These are phyloP conservation scores for Drosophila pegasa DNA, from an alignment of 2,888 invertebrate genomes.

Conservation along the genomic window DNA sequence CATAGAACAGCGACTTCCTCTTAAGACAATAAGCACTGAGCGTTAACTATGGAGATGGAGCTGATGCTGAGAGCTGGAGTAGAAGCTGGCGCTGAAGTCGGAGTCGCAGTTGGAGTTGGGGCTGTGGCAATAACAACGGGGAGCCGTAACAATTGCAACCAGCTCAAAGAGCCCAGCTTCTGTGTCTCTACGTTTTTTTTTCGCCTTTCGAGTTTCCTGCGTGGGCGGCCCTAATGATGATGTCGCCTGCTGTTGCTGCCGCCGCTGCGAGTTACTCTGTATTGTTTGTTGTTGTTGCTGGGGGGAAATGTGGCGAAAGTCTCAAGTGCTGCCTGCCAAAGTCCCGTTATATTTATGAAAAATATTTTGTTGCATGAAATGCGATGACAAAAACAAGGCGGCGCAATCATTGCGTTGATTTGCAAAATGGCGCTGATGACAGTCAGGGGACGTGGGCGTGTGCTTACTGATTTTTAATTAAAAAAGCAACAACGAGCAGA, in stretches of 20 bases:
- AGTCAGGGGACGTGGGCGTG: slow-evolving; percentile 45
- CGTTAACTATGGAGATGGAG: slow-evolving; percentile 34
- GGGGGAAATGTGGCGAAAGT: slow-evolving; percentile 75
- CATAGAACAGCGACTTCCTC: slow-evolving; percentile 48
- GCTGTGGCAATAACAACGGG: slow-evolving; percentile 44
- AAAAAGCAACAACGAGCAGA: slow-evolving; percentile 62
- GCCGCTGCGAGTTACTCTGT: slow-evolving; percentile 24
- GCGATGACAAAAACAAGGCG: slow-evolving; percentile 65
- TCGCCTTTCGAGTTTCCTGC: slow-evolving; percentile 36
- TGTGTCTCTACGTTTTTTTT: slow-evolving; percentile 13
- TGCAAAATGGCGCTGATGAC: slow-evolving; percentile 80
- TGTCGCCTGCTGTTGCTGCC: slow-evolving; percentile 46
- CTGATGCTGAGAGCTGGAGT: neutral
- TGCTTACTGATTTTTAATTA: slow-evolving; percentile 79
- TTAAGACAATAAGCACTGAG: slow-evolving; percentile 71
- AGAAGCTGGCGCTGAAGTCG: neutral
- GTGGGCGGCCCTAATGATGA: slow-evolving; percentile 76
- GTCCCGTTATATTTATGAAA: slow-evolving; percentile 73
- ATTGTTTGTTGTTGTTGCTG: slow-evolving; percentile 49
- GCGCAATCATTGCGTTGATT: slow-evolving; percentile 77
- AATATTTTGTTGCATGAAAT: slow-evolving; percentile 51
- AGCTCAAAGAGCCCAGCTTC: slow-evolving; percentile 28
- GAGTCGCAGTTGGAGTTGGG: slow-evolving; percentile 55
- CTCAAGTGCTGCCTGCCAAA: slow-evolving; percentile 62
- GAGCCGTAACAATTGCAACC: slow-evolving; percentile 46